phyloP scores from a whole-genome alignment of 2,113 vertebrate species.

The Callopanchax toddi region DNA sequence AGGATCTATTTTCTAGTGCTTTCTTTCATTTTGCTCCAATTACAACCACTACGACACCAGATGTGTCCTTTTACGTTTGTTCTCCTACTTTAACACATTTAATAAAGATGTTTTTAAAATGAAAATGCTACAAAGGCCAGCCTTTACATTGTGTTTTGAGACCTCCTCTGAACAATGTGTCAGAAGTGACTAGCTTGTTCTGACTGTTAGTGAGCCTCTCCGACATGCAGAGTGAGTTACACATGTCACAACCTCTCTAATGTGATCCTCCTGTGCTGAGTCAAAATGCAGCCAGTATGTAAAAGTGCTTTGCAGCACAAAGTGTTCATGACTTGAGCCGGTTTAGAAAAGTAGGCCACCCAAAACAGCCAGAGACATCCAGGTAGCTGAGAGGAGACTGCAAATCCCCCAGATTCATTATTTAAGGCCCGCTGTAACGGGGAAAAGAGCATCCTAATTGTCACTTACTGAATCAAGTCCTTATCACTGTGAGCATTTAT shows the following conservation, averaged over 20 bases:
- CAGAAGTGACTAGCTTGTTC: slow-evolving; percentile 1
- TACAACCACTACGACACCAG: not conserved
- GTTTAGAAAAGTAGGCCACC: slow-evolving; percentile 67
- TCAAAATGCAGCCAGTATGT: slow-evolving; percentile 20
- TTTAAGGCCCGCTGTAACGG: slow-evolving; percentile 46
- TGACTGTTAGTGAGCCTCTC: slow-evolving; percentile 10
- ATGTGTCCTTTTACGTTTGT: not conserved
- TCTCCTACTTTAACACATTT: not conserved
- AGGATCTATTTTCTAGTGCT: too few relatives aligned
- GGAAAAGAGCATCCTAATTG: slow-evolving; percentile 61
- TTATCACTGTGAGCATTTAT: slow-evolving; percentile 55
- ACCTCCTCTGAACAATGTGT: not conserved
- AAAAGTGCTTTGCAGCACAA: slow-evolving; percentile 40
- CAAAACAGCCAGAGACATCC: slow-evolving; percentile 62
- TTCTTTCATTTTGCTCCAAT: too few relatives aligned
- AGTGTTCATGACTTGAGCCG: slow-evolving; percentile 65
- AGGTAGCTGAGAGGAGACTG: slow-evolving; percentile 61
- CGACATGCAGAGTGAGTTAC: not conserved
- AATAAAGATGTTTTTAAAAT: not conserved
- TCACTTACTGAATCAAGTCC: slow-evolving; percentile 58
- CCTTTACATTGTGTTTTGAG: not conserved
- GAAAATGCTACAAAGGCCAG: not conserved
- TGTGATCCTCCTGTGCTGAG: slow-evolving; percentile 6
- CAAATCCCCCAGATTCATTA: slow-evolving; percentile 62
- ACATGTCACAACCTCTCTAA: slow-evolving; percentile 3